Base-by-base conservation (phyloP, 2,113 vertebrate species). In the Rhegmatorhina hoffmannsi region DNA sequence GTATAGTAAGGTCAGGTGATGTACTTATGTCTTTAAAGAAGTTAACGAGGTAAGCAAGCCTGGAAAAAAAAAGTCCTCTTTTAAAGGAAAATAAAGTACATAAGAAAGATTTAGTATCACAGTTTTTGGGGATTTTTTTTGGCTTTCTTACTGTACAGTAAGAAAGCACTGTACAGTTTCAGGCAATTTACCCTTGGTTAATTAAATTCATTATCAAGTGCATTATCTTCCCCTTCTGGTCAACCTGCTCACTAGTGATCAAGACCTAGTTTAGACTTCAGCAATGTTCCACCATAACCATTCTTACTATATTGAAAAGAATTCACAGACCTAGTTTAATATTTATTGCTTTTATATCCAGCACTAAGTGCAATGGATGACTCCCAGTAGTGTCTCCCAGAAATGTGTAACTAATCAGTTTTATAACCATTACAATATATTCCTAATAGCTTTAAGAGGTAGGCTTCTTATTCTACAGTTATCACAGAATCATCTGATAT, bases 401-500 rank as follows among this genome's bases (percentile, higher is more conserved):
- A 89, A 91, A 60, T 0, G 1, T n/a, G 31, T 47, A 75, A 73
- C 40, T 90, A 56, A 75, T 91, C 49, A 68, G 26, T 72, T 94
- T 91, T 85, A 85, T 87, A 91, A 49, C 23, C 58, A n/a, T 47
- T 79, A n/a, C 34, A 76, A 33, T 85, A 87, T 43, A 72, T 59
- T 55, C 55, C 59, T 75, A 84, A 76, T 40, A 75, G 58, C n/a
- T 79, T 78, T 87, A 89, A 72, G 40, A 56, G 14, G 25, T 47
- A 87, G 20, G 7, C 60, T 82, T 91, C 44, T 62, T 70, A 47
- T 44, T 89, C 31, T 68, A 21, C 10, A 72, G 6, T 73, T 62
- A 34, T 55, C 29, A 21, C n/a, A 33, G 40, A 44, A 76, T 31
- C 70, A 69, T 3, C 55, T 20, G 55, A 69, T 34, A 49, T 31